Base-by-base conservation (phyloP, 53 echinoderm and acorn worm species). In the Holothuria leucospilota region DNA sequence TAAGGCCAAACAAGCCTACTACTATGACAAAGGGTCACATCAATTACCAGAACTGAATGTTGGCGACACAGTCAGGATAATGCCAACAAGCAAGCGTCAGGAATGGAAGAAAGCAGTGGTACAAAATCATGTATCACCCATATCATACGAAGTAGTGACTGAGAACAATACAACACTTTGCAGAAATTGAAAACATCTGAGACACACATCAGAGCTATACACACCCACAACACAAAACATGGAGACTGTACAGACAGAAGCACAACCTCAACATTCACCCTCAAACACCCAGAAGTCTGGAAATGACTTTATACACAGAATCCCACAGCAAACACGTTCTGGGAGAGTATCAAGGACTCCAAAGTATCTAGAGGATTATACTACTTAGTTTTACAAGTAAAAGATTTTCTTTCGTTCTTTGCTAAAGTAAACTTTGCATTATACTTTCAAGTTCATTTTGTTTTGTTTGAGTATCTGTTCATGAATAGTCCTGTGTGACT, bases 1-100 rank as follows among this genome's bases (percentile, higher is more conserved):
- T 21, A 77, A 77, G 41, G 42, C 77, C 40, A 77, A 14, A 25
- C 77, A 77, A 77, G 77, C 77, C n/a, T 25, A 52, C 53, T 51
- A 77, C 51, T 23, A 51, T 18, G 21, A 77, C 14, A 77, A 21
- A 77, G 53, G 77, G 13, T 51, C 77, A 8, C 77, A 77, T 52
- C 49, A 53, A 15, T 24, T 51, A 77, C 52, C 77, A 3, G 8
- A 34, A 40, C 27, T 51, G 14, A 21, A 25, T 14, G 8, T 20
- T 12, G 77, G 77, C 20, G 77, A 77, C 52, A 51, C 77, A 46
- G 77, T 77, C 12, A 20, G 77, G 11, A 77, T 77, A 6, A 42
- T 77, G 77, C 77, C 53, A 46, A 40, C 77, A 12, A 23, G n/a
- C 24, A 77, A 52, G n/a, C 42, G 52, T 77, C 51, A 46, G 10